Conservation (phyloP, 2,888 invertebrate species). For the Galerucella nymphaeae region DNA sequence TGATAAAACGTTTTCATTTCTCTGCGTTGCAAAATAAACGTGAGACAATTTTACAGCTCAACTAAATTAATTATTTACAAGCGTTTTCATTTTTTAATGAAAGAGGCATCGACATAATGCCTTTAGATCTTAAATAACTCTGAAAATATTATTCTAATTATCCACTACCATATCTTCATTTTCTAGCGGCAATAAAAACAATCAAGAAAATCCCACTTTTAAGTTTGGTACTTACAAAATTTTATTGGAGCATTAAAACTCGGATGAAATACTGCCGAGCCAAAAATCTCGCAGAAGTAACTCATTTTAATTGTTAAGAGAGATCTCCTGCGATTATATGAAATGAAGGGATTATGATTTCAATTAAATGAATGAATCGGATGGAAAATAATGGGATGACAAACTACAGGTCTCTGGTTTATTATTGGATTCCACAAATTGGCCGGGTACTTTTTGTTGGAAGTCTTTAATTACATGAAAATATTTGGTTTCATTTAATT, state of each 20-base stretch:
- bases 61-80: no score
- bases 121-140: no score
- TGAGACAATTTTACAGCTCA: no score
- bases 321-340: slow-evolving; percentile 31
- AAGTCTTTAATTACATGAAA: no score
- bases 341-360: slow-evolving; percentile 33
- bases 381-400: slow-evolving; percentile 26
- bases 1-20: no score
- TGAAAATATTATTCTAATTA: no score
- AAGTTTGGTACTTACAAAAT: slow-evolving; percentile 24
- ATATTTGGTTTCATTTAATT: no score
- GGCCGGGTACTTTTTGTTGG: no score
- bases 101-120: no score
- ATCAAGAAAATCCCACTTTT: slow-evolving; percentile 26
- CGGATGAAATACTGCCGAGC: slow-evolving; percentile 25
- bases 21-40: no score
- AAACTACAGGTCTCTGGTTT: slow-evolving; percentile 20
- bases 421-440: slow-evolving; percentile 20
- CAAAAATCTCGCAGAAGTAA: slow-evolving; percentile 30
- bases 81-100: no score
- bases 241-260: slow-evolving; percentile 33
- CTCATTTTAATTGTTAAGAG: slow-evolving; percentile 34
- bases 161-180: slow-evolving; percentile 5
- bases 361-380: slow-evolving; percentile 33
- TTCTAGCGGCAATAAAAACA: slow-evolving; percentile 13